Evolutionary conservation across 2,797 vertebrate species (phyloP), one percentile per base, ranked within the genome.

Genomic region (Diceros bicornis): DNA sequence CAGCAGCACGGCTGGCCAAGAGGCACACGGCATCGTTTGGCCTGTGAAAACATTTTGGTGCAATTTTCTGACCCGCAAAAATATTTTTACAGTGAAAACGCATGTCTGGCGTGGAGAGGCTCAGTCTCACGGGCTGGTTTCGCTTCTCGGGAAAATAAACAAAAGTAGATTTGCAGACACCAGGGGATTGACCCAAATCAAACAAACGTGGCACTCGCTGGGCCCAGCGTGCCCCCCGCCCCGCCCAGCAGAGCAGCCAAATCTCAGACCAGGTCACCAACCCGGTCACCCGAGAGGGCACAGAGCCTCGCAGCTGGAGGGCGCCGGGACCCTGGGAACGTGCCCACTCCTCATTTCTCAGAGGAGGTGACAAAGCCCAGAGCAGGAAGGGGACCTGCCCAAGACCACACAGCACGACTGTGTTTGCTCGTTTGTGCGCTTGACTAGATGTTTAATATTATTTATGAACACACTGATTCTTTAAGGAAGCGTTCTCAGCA

Each of bases 21-120:
- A 25, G 12, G 71, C 37, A 20, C 92, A 78, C 89, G 1, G 96
- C 95, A 96, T 96, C 59, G 0, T 82, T 82, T 82, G 82, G 71
- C 94, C 94, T 97, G 68, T 74, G 74, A 96, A 97, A 97, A 97
- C 94, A 97, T 88, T 98, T 96, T 90, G 84, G 66, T 96, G 95
- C 79, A 77, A 93, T 92, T 95, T 97, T 96, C 87, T 69, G 96
- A 94, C 95, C 97, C 90, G 8, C 87, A 90, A 92, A 96, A 96
- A 97, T 96, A 95, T 97, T 97, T 96, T 97, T 89, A 94, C 90
- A 94, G 89, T 34, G 84, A 92, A 94, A 96, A 97, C 7, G 77
- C 37, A 75, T 4, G 71, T 88, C 94, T 91, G 77, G 55, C 71
- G 29, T 10, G 17, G 87, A 47, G 74, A 75, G 95, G 84, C 61